Base-by-base conservation (phyloP, 1,140 invertebrate species). In the Bombus consobrinus region DNA sequence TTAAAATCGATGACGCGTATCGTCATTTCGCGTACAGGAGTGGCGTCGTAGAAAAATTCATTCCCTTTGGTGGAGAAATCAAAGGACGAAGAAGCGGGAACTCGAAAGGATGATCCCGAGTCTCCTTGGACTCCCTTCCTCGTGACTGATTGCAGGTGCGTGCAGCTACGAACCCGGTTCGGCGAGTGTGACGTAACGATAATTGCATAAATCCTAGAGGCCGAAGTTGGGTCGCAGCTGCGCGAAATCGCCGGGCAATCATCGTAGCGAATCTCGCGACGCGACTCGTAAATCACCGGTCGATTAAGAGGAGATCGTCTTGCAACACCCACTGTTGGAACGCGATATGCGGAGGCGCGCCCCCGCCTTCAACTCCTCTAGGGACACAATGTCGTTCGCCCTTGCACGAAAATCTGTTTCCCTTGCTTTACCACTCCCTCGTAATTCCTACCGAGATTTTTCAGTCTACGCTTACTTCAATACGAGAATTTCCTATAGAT, bases 271-370 rank as follows among this genome's bases (percentile, higher is more conserved):
- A 92, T 92, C 91, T 90, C 88, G 83, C 78, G 83, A 73, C 32
- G 43, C 88, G 87, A 57, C 87, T 81, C 89, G 91, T 93, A 93
- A 93, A 93, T 93, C 91, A 92, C 87, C 71, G 83, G 88, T 90
- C 92, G 93, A 93, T 93, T 92, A 93, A 92, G 91, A 91, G 43
- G 43, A 93, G 89, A 93, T 92, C 91, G 87, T 92, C 90, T 93
- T 89, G 91, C 89, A 93, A 93, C 88, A 91, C 87, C 91, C 91
- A 92, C 90, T 59, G 15, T 25, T 8, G 9, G 32, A 25, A 53
- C 64, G 64, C 39, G 66, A 82, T 71, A 76, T 32, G 18, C 34
- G 47, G 34, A 22, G 73, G 32, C 43, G 47, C 73, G 12, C 43
- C 47, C 41, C 25, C 28, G 39, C 28, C 66, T 28, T 25, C 4